These are phyloP conservation scores for Drosophila rellima DNA, from an alignment of 2,888 invertebrate species.

Conservation along the genomic window DNA sequence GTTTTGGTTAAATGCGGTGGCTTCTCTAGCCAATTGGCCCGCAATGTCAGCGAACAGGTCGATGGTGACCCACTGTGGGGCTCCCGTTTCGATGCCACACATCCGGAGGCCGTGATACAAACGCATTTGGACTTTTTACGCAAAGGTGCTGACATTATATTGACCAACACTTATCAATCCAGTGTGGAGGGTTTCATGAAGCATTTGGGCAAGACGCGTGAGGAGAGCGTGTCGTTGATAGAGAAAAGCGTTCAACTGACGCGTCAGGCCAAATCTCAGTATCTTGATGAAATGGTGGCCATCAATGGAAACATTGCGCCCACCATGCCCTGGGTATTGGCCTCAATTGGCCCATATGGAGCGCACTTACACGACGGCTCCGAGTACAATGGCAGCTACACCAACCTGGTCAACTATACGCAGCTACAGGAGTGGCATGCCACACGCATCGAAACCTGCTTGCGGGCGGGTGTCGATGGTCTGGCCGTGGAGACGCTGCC, in stretches of 20 bases:
- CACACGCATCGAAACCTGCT: conserved; percentile 91
- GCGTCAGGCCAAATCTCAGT: conserved; percentile 89
- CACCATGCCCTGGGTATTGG: conserved; percentile 88
- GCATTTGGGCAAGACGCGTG: conserved; percentile 89
- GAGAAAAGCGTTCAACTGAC: conserved; percentile 91
- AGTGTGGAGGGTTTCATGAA: conserved; percentile 91
- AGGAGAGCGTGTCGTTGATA: conserved; percentile 90
- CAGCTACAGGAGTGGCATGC: conserved; percentile 93
- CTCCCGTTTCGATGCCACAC: conserved; percentile 91
- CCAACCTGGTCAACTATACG: conserved; percentile 88
- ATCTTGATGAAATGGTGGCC: conserved; percentile 85
- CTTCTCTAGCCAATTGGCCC: conserved; percentile 92
- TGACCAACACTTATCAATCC: conserved; percentile 96
- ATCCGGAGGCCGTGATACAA: conserved; percentile 91
- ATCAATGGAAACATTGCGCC: conserved; percentile 25
- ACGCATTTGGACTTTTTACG: conserved; percentile 93
- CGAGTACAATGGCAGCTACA: conserved; percentile 94
- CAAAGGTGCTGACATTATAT: conserved; percentile 95
- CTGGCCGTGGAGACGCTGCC: conserved; percentile 96
- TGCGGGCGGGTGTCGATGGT: conserved; percentile 92
- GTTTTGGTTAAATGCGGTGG: conserved; percentile 90
- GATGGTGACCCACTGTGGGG: conserved; percentile 96
- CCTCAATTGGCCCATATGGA: conserved; percentile 96
- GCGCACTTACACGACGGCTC: conserved; percentile 95
- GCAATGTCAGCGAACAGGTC: conserved; percentile 90